Base-by-base conservation (phyloP, 2,888 invertebrate species). In the Altica lythri region DNA sequence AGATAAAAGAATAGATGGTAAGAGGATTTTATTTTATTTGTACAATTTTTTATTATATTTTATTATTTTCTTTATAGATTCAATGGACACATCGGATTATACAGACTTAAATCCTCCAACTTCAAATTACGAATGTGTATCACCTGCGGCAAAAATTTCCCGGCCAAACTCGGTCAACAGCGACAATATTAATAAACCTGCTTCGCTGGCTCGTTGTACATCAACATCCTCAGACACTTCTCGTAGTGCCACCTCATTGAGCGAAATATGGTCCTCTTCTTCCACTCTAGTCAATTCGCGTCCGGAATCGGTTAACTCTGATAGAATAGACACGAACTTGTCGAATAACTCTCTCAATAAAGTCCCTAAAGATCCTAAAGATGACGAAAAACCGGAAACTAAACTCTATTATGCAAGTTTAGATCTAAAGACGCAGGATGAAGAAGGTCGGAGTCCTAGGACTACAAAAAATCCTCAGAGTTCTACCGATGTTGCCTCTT, bases 341-440 rank as follows among this genome's bases (percentile, higher is more conserved):
- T 16, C 72, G 74, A 14, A 62, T 71, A 30, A n/a, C n/a, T n/a
- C n/a, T n/a, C 17, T 72, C 75, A 1, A 71, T 72, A 12, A 25
- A 25, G n/a, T n/a, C n/a, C n/a, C n/a, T n/a, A 27, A 42, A 13
- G 12, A 37, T 37, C n/a, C 37, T 35, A 16, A 51, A 55, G 37
- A 78, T 77, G 57, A 46, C 12, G n/a, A n/a, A n/a, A 22, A 19
- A 14, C 16, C 29, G 1, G 50, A 73, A 76, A 46, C 16, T 48
- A 80, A 80, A 63, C 72, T 88, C 49, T 82, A 85, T 68, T 87
- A 87, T 69, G 86, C 86, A 35, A 86, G 83, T 64, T 76, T 86
- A 59, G 86, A 86, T 72, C 73, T 86, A 58, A 77, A 79, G 12
- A 75, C 78, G 32, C 58, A 59, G 14, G 49, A 56, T 5, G 64